Base-by-base conservation (phyloP, 1,140 invertebrate species). In the Cydia splendana region DNA sequence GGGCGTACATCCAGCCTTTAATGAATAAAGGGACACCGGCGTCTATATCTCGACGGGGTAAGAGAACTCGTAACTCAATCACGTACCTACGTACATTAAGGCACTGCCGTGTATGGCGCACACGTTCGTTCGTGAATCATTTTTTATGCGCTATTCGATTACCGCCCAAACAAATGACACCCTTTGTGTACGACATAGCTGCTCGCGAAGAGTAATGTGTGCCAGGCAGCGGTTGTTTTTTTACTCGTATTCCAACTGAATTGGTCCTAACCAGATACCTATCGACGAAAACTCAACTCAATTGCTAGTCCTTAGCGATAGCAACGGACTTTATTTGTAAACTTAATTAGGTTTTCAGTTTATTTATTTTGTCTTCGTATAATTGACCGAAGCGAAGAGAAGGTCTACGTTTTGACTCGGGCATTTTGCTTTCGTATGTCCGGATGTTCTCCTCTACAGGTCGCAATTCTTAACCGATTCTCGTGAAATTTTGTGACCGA, bases 11-110 rank as follows among this genome's bases (percentile, higher is more conserved):
- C 79, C 76, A 42, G 38, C 65, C 76, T 76, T 83, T 79, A 80
- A 80, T 80, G 79, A 82, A 82, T 82, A 79, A 78, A 81, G 81
- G 79, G 79, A 79, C 77, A 80, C 76, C 65, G 57, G 20, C 57
- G 28, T 67, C 65, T 67, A 67, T 67, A 65, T 24, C 20, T 65
- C 10, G 28, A 10, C 5, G 65, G 65, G 12, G 28, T 38, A 67
- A 34, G 65, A 67, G 12, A 67, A 34, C 65, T 34, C n/a, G 24
- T 67, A 67, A 67, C 65, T 67, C 65, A 67, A 67, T 67, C 65
- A 34, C 13, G 12, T 24, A 24, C n/a, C 7, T 67, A 67, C 28
- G 65, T 34, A 67, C 24, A 67, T 38, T 67, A 67, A 24, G 28
- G 62, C 20, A 28, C 28, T 67, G 65, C 28, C 65, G 28, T n/a